A percentile compares a stretch with the other conserved stretches of the same genome.
phyloP scores from a whole-genome alignment of 1,140 invertebrate species.

The Drosophila orena region DNA sequence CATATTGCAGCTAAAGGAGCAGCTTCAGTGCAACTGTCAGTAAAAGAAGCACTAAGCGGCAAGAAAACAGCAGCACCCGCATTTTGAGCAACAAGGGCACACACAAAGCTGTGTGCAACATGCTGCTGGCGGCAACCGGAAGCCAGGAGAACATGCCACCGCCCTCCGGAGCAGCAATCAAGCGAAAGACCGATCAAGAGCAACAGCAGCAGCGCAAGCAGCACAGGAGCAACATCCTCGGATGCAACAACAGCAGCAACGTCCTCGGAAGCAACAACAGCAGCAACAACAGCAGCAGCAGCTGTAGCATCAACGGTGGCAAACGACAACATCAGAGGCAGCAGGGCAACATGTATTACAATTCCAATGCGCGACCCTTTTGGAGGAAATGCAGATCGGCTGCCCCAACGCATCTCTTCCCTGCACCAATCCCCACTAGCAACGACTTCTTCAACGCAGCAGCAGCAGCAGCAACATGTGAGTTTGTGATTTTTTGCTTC shows the following conservation, averaged over 20 bases:
- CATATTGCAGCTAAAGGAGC: background rate
- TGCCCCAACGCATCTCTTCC: constrained; percentile 1
- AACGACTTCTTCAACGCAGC: constrained; percentile 14
- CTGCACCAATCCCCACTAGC: constrained; percentile 17
- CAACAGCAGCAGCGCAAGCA: constrained; percentile 31
- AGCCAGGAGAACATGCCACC: constrained; percentile 24
- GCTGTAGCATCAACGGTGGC: background rate
- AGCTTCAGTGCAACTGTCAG: background rate
- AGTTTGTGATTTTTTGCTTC: constrained; percentile 53
- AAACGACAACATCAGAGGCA: constrained; percentile 9
- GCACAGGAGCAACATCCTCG: constrained; percentile 7
- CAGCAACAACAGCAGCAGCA: background rate
- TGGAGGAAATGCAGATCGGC: constrained; percentile 28
- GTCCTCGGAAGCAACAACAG: no score
- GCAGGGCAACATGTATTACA: constrained; percentile 63
- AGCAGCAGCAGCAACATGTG: constrained; percentile 55
- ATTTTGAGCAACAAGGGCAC: background rate
- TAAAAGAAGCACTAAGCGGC: background rate
- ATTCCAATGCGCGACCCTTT: constrained; percentile 49
- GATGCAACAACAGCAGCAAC: constrained; percentile 1
- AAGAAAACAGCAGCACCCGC: background rate
- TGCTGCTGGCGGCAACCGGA: constrained; percentile 9
- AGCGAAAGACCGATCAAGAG: constrained; percentile 63
- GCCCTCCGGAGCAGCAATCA: constrained; percentile 20
- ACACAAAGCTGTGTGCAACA: constrained; percentile 12